These are phyloP conservation scores for Acridotheres tristis DNA, from an alignment of 2,797 vertebrate species.

Conservation along the genomic window DNA sequence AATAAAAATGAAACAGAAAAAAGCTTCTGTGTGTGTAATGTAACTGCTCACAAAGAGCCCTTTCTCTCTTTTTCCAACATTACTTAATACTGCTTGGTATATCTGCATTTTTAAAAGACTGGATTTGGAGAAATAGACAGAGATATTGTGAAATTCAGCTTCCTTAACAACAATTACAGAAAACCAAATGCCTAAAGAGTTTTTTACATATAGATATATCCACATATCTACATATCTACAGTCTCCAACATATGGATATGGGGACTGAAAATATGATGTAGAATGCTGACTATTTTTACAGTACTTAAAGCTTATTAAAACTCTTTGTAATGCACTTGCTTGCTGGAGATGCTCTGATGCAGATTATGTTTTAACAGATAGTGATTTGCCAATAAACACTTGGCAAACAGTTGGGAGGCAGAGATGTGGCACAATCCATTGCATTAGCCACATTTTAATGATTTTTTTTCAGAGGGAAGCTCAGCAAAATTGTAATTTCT, in stretches of 20 bases:
- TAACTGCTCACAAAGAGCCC: background rate
- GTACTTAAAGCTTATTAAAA: conserved; percentile 7
- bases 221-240: background rate
- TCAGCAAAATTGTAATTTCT: conserved; percentile 77
- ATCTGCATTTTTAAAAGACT: background rate
- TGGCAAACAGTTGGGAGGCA: conserved; percentile 60
- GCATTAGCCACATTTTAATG: conserved; percentile 66
- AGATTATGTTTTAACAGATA: conserved; percentile 36
- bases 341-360: conserved; percentile 10
- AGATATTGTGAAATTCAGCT: background rate
- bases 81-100: background rate
- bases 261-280: background rate
- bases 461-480: conserved; percentile 57
- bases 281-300: background rate
- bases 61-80: background rate
- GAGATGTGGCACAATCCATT: conserved; percentile 62
- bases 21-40: background rate
- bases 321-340: conserved; percentile 13
- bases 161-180: background rate
- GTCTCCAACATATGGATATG: background rate
- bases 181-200: background rate
- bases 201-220: background rate
- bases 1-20: background rate
- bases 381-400: conserved; percentile 51
- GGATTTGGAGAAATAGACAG: background rate